Conservation (phyloP, 2,888 invertebrate species). For the Brenthis ino region DNA sequence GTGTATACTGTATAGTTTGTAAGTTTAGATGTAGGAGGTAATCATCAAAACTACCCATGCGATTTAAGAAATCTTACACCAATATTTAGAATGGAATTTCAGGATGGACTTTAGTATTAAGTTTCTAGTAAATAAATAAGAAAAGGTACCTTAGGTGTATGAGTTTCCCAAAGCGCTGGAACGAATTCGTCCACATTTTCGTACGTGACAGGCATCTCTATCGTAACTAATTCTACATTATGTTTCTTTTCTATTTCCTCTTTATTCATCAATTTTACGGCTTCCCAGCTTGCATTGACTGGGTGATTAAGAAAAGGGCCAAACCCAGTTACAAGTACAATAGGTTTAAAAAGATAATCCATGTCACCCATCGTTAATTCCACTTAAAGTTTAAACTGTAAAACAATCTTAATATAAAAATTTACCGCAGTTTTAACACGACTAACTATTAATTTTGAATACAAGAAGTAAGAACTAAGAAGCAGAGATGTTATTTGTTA, state of each 20-base stretch:
- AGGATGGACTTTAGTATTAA: too few relatives aligned
- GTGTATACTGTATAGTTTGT: too few relatives aligned
- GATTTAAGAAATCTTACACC: too few relatives aligned
- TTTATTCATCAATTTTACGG: conserved; percentile 85
- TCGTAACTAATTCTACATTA: conserved; percentile 77
- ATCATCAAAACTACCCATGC: too few relatives aligned
- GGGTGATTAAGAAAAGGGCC: conserved; percentile 88
- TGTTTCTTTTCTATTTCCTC: conserved; percentile 76
- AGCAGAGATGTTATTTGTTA: not conserved
- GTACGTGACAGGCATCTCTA: conserved; percentile 89
- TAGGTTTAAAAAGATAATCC: conserved; percentile 59
- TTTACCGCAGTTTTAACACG: not conserved
- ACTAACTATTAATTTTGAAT: not conserved
- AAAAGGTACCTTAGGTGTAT: conserved; percentile 84
- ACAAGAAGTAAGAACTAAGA: not conserved
- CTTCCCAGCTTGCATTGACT: conserved; percentile 92
- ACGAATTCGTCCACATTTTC: conserved; percentile 84
- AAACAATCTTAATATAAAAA: not conserved
- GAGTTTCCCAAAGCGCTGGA: conserved; percentile 86
- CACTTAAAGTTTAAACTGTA: not conserved
- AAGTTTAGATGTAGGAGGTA: too few relatives aligned
- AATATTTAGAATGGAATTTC: too few relatives aligned
- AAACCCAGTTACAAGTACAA: conserved; percentile 88
- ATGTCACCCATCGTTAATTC: conserved; percentile 53
- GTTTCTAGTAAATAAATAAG: not conserved